Conservation (phyloP, 2,797 vertebrate species). For the Peromyscus eremicus region DNA sequence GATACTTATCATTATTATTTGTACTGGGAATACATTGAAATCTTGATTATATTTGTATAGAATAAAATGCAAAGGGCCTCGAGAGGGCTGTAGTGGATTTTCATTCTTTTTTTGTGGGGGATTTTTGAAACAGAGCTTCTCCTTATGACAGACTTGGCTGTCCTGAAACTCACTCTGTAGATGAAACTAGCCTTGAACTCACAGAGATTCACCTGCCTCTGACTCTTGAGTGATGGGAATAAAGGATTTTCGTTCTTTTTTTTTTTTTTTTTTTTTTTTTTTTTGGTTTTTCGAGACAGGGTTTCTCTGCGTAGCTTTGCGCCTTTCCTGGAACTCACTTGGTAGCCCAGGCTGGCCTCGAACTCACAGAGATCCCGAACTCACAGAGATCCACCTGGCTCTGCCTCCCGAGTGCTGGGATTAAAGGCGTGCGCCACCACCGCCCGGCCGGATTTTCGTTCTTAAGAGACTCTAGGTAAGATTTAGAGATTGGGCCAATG, state of each 20-base stretch:
- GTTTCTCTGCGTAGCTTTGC: no score
- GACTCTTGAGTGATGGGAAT: not conserved
- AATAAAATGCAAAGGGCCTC: not conserved
- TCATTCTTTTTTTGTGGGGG: no score
- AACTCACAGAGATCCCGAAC: no score
- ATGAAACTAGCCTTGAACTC: not conserved
- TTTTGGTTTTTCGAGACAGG: no score
- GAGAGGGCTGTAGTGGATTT: no score
- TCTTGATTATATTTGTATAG: not conserved
- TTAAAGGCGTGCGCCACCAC: no score
- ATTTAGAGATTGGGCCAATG: not conserved
- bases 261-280: no score
- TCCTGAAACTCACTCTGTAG: not conserved
- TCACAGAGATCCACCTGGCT: no score
- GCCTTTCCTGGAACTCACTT: no score
- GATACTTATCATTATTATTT: not conserved
- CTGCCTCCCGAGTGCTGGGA: no score
- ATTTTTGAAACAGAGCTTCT: not conserved
- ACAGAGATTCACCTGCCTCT: not conserved
- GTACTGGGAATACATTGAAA: not conserved
- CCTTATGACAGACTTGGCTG: not conserved
- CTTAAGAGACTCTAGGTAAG: not conserved
- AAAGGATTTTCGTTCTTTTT: constrained; percentile 1
- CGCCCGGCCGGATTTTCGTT: not conserved
- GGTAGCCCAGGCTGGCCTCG: no score